A percentile compares a stretch with the other conserved stretches of the same genome.
These are phyloP conservation scores for Zaprionus nigranus DNA, from an alignment of 1,140 invertebrate genomes.

Conservation along the genomic window DNA sequence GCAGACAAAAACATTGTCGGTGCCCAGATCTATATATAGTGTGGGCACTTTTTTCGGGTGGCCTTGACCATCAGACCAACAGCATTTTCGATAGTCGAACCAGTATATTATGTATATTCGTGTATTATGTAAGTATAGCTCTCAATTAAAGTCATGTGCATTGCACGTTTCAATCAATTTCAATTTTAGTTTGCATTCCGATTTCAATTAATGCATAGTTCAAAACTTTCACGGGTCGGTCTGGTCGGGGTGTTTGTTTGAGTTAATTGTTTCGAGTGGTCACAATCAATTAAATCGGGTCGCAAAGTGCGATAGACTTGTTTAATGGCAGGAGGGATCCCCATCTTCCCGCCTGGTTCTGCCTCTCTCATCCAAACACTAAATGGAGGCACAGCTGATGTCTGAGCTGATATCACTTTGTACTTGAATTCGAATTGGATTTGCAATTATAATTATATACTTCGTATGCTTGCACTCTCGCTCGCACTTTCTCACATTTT, in stretches of 20 bases:
- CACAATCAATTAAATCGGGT: conserved; percentile 35
- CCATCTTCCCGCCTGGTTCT: too few species aligned
- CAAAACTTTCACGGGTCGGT: conserved; percentile 9
- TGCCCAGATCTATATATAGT: conserved; percentile 8
- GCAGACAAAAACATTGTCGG: neutral
- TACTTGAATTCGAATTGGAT: conserved; percentile 7
- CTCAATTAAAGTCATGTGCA: conserved; percentile 47
- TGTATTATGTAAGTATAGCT: conserved; percentile 24
- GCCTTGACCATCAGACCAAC: conserved; percentile 38
- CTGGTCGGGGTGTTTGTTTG: conserved; percentile 2
- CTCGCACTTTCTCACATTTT: conserved; percentile 40
- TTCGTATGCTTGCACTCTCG: neutral
- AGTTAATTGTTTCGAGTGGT: conserved; percentile 11
- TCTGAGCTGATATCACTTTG: neutral
- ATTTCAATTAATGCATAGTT: conserved; percentile 34
- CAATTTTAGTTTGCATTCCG: conserved; percentile 32
- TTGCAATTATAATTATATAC: conserved; percentile 7
- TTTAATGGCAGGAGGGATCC: neutral
- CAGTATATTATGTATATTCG: neutral
- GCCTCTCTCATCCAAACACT: too few species aligned
- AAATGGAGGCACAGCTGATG: neutral
- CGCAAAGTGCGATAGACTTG: conserved; percentile 37
- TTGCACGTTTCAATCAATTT: conserved; percentile 45
- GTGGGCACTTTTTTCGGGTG: neutral
- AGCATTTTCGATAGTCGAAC: neutral